Conservation (phyloP, 1,140 invertebrate genomes). For the Pseudomyrmex cubaensis region DNA sequence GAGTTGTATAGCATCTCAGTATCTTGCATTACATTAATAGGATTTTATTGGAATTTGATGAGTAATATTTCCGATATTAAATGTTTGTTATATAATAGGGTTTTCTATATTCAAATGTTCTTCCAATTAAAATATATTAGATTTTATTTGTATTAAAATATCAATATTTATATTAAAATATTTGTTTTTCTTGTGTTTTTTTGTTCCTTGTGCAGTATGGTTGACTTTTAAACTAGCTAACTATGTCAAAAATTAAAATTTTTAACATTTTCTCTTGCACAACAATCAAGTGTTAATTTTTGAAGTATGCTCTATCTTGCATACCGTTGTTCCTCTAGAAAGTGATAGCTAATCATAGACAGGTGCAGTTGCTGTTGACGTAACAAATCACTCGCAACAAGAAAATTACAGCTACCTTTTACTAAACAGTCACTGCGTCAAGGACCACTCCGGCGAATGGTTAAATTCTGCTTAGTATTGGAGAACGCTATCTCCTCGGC, state of each 20-base stretch:
- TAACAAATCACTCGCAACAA: slow-evolving; percentile 23
- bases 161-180: too few species aligned
- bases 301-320: not conserved
- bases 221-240: not conserved
- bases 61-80: too few species aligned
- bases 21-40: too few species aligned
- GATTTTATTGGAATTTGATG: too few species aligned
- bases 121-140: too few species aligned
- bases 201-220: not conserved
- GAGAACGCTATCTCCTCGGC: slow-evolving; percentile 36
- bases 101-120: too few species aligned
- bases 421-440: not conserved
- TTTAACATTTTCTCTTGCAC: not conserved
- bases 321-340: not conserved
- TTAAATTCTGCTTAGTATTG: slow-evolving; percentile 22
- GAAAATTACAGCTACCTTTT: slow-evolving; percentile 28
- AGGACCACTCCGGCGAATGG: not conserved
- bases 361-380: slow-evolving; percentile 8
- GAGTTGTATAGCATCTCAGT: too few species aligned
- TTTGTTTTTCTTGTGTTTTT: not conserved
- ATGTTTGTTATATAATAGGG: too few species aligned
- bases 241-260: not conserved
- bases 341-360: slow-evolving; percentile 20
- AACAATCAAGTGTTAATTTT: not conserved
- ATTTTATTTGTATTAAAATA: too few species aligned